Evolutionary conservation across 2,797 vertebrate species (phyloP).

Genomic region (Gephyroberyx darwinii): DNA sequence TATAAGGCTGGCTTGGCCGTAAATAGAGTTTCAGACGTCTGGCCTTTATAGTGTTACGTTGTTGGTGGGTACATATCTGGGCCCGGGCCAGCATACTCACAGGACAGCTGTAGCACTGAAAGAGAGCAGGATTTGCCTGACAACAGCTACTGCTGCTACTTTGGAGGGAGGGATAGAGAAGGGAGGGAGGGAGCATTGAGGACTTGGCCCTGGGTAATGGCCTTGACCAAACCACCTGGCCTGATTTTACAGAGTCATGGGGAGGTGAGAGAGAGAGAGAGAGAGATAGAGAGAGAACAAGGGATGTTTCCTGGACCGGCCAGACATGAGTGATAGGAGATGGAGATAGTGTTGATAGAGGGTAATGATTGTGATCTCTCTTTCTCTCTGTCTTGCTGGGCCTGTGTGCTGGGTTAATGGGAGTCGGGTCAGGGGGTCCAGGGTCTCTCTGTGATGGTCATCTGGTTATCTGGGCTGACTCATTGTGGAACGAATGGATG

Average conservation of each 20-base stretch:
- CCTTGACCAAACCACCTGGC: slow-evolving; percentile 66
- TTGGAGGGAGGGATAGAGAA: background rate
- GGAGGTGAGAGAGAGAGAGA: slow-evolving; percentile 18
- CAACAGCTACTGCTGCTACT: slow-evolving; percentile 41
- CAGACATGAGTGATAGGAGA: slow-evolving; percentile 66
- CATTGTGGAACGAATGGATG: slow-evolving; percentile 42
- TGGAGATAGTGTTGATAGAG: slow-evolving; percentile 67
- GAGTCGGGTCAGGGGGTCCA: slow-evolving; percentile 52
- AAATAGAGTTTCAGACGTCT: no score
- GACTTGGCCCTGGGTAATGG: slow-evolving; percentile 49
- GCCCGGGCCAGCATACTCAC: background rate
- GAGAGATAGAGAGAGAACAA: slow-evolving; percentile 15
- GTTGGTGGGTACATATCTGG: no score
- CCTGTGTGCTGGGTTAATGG: slow-evolving; percentile 64
- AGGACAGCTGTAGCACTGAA: slow-evolving; percentile 18
- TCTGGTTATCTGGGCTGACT: slow-evolving; percentile 62
- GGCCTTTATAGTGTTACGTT: no score
- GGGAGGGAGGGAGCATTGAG: slow-evolving; percentile 18
- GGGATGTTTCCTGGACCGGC: slow-evolving; percentile 41
- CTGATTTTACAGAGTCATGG: slow-evolving; percentile 59
- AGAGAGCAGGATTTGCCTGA: slow-evolving; percentile 26
- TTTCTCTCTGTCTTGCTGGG: slow-evolving; percentile 50
- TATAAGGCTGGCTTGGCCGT: no score
- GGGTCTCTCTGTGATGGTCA: slow-evolving; percentile 54
- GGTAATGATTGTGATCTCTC: slow-evolving; percentile 70